phyloP scores from a whole-genome alignment of 2,888 invertebrate species.

The Luffia ferchaultella region DNA sequence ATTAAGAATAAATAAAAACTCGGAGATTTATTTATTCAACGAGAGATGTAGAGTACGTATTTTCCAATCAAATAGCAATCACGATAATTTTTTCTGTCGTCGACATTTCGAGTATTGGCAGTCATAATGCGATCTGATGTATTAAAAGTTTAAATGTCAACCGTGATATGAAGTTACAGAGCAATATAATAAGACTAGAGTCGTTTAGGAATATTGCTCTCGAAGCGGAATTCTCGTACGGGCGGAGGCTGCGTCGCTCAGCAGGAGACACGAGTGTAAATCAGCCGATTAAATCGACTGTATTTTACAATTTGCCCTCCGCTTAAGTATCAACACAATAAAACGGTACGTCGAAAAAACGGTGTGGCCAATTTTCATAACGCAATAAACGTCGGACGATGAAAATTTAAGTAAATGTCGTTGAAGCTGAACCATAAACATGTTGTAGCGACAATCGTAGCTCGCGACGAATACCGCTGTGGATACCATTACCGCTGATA shows the following conservation, averaged over 20 bases:
- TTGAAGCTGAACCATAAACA: conserved; percentile 16
- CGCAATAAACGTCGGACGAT: conserved; percentile 28
- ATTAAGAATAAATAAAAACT: neutral
- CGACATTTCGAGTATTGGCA: neutral
- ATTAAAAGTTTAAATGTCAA: neutral
- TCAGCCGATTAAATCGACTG: conserved; percentile 39
- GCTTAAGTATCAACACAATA: conserved; percentile 25
- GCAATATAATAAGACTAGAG: conserved; percentile 31
- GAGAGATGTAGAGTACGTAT: neutral
- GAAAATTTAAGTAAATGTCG: conserved; percentile 31
- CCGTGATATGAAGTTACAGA: conserved; percentile 11
- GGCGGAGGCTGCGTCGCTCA: too few species aligned
- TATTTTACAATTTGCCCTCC: conserved; percentile 45
- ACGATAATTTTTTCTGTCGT: neutral
- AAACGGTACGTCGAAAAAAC: conserved; percentile 24
- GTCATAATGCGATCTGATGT: neutral
- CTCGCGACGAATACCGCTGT: conserved; percentile 8
- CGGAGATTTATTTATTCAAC: neutral
- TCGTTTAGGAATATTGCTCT: neutral
- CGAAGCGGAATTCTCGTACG: neutral
- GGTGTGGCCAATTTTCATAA: conserved; percentile 24
- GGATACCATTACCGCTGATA: neutral
- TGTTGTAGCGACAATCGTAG: conserved; percentile 12
- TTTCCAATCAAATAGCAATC: neutral
- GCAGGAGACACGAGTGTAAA: conserved; percentile 21